phyloP scores from a whole-genome alignment of 2,888 invertebrate species.

The Aphidius colemani region DNA sequence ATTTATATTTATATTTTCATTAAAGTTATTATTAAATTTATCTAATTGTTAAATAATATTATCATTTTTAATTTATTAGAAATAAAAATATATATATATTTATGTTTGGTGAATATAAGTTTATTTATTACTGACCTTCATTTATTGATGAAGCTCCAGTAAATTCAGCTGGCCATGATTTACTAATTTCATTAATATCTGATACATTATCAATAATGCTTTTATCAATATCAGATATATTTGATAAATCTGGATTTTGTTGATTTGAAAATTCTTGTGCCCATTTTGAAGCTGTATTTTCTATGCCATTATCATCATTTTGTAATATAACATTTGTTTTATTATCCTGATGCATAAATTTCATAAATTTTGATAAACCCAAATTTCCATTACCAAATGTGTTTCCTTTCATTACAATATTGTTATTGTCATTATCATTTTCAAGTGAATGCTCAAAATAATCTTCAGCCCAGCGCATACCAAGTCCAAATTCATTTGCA shows the following conservation, averaged over 20 bases:
- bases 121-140: conserved; percentile 39
- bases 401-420: conserved; percentile 66
- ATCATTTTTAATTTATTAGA: conserved; percentile 20
- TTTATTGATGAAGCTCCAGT: conserved; percentile 40
- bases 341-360: conserved; percentile 79
- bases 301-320: conserved; percentile 46
- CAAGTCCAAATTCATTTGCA: conserved; percentile 60
- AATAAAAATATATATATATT: conserved; percentile 5
- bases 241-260: conserved; percentile 57
- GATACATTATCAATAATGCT: conserved; percentile 45
- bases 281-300: conserved; percentile 61
- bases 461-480: conserved; percentile 70
- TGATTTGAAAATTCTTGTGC: conserved; percentile 59
- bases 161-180: conserved; percentile 54
- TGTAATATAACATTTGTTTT: conserved; percentile 61
- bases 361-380: conserved; percentile 81
- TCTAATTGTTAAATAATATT: too few species aligned
- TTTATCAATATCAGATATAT: conserved; percentile 38
- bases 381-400: conserved; percentile 70
- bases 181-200: conserved; percentile 42
- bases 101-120: background rate
- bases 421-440: conserved; percentile 55
- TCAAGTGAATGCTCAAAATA: conserved; percentile 61
- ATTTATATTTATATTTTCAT: too few species aligned
- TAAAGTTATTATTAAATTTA: too few species aligned